phyloP scores from a whole-genome alignment of 2,888 invertebrate species.

The Mechanitis messenoides region DNA sequence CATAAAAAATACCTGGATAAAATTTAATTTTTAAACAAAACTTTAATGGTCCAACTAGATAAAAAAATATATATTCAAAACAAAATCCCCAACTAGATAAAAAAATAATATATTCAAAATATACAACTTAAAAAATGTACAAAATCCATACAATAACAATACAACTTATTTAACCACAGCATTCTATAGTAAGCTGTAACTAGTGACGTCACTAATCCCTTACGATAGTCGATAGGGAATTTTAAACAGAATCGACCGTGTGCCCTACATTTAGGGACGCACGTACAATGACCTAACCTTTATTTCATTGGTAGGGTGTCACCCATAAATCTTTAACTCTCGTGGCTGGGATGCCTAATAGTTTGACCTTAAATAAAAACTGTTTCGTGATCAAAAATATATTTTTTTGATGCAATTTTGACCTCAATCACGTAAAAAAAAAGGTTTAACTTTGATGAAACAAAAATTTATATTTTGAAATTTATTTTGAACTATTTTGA shows the following conservation, averaged over 20 bases:
- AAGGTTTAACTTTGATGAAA: too few species aligned
- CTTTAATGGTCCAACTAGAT: too few species aligned
- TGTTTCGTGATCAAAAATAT: not conserved
- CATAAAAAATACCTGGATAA: not conserved
- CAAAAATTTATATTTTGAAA: too few species aligned
- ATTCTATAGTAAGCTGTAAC: not conserved
- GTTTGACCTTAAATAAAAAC: conserved; percentile 35
- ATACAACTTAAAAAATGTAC: too few species aligned
- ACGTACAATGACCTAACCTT: conserved; percentile 32
- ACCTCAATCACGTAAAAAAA: too few species aligned
- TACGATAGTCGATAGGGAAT: conserved; percentile 56
- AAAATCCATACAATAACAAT: not conserved
- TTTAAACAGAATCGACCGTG: conserved; percentile 63
- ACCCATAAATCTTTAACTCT: conserved; percentile 38
- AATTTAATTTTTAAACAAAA: too few species aligned
- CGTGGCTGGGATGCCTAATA: conserved; percentile 39
- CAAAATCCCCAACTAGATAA: too few species aligned
- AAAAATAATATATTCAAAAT: too few species aligned
- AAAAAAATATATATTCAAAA: too few species aligned
- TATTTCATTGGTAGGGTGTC: conserved; percentile 30
- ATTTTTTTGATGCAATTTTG: too few species aligned
- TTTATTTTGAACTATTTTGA: too few species aligned
- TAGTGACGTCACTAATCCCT: conserved; percentile 33
- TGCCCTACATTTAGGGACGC: conserved; percentile 49
- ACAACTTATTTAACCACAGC: not conserved